Evolutionary conservation across 2,113 vertebrate species (phyloP), one percentile per base, ranked within the genome.

Genomic region (Rhinogobius similis): DNA sequence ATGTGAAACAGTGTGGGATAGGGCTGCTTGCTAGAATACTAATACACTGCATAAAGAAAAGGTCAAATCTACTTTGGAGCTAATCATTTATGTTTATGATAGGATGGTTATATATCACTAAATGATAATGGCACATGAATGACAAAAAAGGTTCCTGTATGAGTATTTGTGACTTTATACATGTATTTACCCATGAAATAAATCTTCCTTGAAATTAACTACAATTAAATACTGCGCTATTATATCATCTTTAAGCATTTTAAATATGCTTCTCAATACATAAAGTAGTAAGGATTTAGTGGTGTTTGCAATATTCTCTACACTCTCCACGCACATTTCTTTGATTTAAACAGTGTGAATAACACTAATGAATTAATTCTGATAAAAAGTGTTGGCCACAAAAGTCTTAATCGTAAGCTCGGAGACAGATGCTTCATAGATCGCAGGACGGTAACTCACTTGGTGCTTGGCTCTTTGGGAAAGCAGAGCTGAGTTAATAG

Each of bases 401-500:
- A 61, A 38, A 61, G 27, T 16, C 58, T 38, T 61, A 36, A 61
- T 18, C 20, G 29, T 36, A 18, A 4, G 27, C 16, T 38, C 29
- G 18, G 58, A 32, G 29, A 20, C 58, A 36, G 58, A 61, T 61
- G 58, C 29, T 36, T 38, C 32, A 20, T 61, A n/a, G 18, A 61
- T 61, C 29, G 32, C 29, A 36, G 58, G 32, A 61, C 11, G 18
- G 29, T 61, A 58, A 38, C 58, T 61, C 29, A 12, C 58, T 61
- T 10, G 29, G 21, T 61, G 58, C 38, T 29, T 27, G 24, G 24
- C 24, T 56, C 53, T 56, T 36, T 10, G 36, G 27, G 10, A 9
- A 61, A n/a, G 58, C 27, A 20, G 18, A n/a, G 23, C 24, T 27
- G 58, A 24, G 62, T 63, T 43, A 41, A 63, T 63, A 63, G 39